Evolutionary conservation across 2,888 invertebrate species (phyloP).

Genomic region (Eremobia ochroleuca): DNA sequence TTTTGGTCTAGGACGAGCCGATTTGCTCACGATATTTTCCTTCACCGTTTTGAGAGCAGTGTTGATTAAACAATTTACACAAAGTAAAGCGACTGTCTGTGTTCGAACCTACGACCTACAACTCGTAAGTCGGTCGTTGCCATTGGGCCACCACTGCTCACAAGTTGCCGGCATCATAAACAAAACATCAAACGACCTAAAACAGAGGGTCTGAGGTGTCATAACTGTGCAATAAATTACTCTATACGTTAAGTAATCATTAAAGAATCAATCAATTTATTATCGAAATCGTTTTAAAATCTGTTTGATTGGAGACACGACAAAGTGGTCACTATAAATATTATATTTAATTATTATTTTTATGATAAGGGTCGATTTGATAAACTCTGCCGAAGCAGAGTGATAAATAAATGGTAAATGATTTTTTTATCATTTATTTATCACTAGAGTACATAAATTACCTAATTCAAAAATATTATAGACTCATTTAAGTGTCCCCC

Average conservation of each 20-base stretch:
- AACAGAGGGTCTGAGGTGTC: neutral
- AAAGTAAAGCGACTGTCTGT: too few relatives aligned
- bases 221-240: slow-evolving; percentile 1
- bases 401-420: too few relatives aligned
- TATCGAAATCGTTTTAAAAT: neutral
- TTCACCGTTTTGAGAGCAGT: too few relatives aligned
- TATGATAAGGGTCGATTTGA: too few relatives aligned
- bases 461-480: slow-evolving; percentile 76
- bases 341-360: neutral
- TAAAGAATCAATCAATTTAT: neutral
- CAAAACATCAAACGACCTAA: neutral
- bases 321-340: neutral
- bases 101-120: too few relatives aligned
- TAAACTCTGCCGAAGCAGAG: neutral
- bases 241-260: neutral
- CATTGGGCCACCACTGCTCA: too few relatives aligned
- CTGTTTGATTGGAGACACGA: neutral
- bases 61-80: too few relatives aligned
- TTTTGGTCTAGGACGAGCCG: too few relatives aligned
- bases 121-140: too few relatives aligned
- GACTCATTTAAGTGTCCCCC: slow-evolving; percentile 94
- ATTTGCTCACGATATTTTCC: too few relatives aligned
- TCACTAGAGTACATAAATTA: too few relatives aligned
- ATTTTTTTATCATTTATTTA: too few relatives aligned
- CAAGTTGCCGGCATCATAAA: neutral